Evolutionary conservation across 2,888 invertebrate genomes (phyloP), one percentile per base, ranked within the genome.

Genomic region (Caenorhabditis macrosperma): DNA sequence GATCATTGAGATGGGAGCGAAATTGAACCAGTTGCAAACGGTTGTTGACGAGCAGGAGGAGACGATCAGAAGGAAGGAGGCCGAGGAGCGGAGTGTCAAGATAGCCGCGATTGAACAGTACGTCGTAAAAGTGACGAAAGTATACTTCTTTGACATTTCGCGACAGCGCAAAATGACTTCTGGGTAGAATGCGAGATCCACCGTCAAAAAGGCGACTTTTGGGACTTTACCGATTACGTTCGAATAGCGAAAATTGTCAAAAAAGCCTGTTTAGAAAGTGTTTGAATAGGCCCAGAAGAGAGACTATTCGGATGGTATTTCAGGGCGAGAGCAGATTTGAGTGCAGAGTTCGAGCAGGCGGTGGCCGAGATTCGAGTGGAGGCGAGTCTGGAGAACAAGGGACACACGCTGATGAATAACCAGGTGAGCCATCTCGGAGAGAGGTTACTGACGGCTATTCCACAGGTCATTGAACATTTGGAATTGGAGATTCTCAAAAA

Each of bases 371-470:
- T 68, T 38, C 48, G 78, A 57, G 48, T 63, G n/a, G 72, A 79
- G 69, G 69, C 75, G 12, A 67, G 60, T 52, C 44, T 82, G 61
- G 80, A 82, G 52, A 80, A 67, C 35, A 78, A 81, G 38, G 82
- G 81, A 33, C 80, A 78, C 44, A 72, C 81, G 28, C 20, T 80
- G 59, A 81, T 82, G 82, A 82, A 81, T 46, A 80, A 82, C 60
- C 74, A 78, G 69, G 82, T 81, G 15, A 22, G 17, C 9, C n/a
- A n/a, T n/a, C n/a, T n/a, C n/a, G n/a, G n/a, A n/a, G n/a, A n/a
- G n/a, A n/a, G n/a, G n/a, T n/a, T n/a, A n/a, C n/a, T n/a, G n/a
- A n/a, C n/a, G n/a, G n/a, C n/a, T n/a, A n/a, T n/a, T n/a, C n/a
- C n/a, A n/a, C 28, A 77, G 77, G 71, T 79, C n/a, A 82, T 82